Evolutionary conservation across 2,888 invertebrate genomes (phyloP), one percentile per base, ranked within the genome.

Genomic region (Catonia carolina): DNA sequence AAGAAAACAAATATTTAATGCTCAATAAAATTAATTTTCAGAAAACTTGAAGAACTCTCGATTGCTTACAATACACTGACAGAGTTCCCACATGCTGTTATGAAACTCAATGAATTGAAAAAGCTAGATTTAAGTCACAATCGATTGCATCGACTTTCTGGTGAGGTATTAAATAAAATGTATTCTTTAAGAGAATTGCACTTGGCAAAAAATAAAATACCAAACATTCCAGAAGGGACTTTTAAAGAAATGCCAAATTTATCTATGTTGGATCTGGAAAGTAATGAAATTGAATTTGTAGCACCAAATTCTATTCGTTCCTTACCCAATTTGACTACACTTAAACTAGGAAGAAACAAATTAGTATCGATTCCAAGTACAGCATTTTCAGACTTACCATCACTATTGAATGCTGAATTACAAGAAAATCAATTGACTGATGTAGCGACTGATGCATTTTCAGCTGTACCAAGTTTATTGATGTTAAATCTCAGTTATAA

Each of bases 401-500:
- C 83, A 61, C 73, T 89, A 45, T 82, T 83, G 70, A 80, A 82
- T 51, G 77, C 87, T 10, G 89, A 92, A 69, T 73, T 91, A 47
- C 89, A 90, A 72, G 85, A 90, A 65, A 91, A 92, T 69, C 78
- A 82, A 52, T 72, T 90, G 52, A 80, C 83, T 64, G 84, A 79
- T 65, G 84, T 89, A 61, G 83, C 86, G 0, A 76, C 78, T 23
- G 79, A 83, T 63, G 87, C 89, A 2, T 91, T 93, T 69, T 81
- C 84, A 62, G 82, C 84, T 65, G 81, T 89, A 18, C 87, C 88
- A 0, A 82, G 87, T 49, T 75, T 93, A 54, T 79, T 90, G 56
- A 85, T 89, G 70, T 75, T 93, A 50, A 92, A 93, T 74, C 73
- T 93, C 61, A 91, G 91, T 64, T 79, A 85, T 67, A 93, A 93